phyloP scores from a whole-genome alignment of 92 coral and sea anemone genomes.

The Pocillopora grandis region DNA sequence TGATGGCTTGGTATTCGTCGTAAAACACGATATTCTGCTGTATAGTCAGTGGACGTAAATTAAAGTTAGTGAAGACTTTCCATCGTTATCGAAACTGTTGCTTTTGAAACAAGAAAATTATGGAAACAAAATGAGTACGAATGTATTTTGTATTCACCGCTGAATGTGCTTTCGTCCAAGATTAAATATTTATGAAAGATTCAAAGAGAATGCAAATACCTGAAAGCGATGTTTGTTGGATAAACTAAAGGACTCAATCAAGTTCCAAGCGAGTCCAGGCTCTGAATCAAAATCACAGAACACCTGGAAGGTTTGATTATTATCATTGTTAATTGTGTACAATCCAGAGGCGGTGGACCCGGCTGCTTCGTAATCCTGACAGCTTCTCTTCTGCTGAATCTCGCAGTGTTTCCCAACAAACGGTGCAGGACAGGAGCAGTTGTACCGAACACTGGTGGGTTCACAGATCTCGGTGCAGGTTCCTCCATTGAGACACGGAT shows the following conservation, averaged over 20 bases:
- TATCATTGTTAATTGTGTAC: background rate
- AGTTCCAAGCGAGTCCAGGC: background rate
- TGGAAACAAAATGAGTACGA: no score
- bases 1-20: constrained; percentile 3
- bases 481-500: constrained; percentile 27
- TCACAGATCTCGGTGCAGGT: constrained; percentile 5
- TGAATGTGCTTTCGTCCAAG: background rate
- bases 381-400: background rate
- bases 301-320: background rate
- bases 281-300: constrained; percentile 6
- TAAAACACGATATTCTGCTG: background rate
- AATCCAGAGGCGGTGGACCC: background rate
- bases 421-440: constrained; percentile 10
- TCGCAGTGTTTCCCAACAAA: constrained; percentile 22
- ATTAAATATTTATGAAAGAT: background rate
- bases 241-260: constrained; percentile 1
- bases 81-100: no score
- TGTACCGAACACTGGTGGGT: constrained; percentile 18
- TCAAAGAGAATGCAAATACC: background rate
- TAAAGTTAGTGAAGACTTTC: background rate
- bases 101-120: no score
- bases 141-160: no score
- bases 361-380: constrained; percentile 12
- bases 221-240: background rate
- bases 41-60: background rate